Conservation (phyloP, 1,140 invertebrate species). For the Belonocnema kinseyi region DNA sequence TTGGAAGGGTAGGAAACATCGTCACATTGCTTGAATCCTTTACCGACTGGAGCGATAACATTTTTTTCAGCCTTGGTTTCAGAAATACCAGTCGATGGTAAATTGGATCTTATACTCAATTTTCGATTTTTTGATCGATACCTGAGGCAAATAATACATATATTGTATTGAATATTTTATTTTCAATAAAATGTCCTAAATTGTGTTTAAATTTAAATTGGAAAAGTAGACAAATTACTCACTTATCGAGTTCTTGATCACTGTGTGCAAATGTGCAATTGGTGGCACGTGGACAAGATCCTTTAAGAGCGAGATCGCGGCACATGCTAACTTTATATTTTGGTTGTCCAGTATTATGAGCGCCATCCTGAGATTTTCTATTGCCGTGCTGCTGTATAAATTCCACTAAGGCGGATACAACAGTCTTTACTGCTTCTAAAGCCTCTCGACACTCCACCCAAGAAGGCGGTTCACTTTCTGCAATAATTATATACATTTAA, state of each 20-base stretch:
- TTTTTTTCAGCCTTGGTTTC: conserved; percentile 64
- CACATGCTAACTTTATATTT: conserved; percentile 96
- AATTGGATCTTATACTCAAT: conserved; percentile 66
- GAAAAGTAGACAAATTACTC: conserved; percentile 50
- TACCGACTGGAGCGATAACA: conserved; percentile 48
- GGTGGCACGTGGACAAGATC: conserved; percentile 88
- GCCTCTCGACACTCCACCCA: conserved; percentile 86
- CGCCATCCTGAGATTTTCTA: conserved; percentile 78
- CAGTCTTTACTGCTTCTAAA: conserved; percentile 87
- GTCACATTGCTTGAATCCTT: conserved; percentile 67
- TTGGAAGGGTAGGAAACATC: conserved; percentile 62
- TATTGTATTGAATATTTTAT: conserved; percentile 34
- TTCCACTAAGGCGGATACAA: conserved; percentile 89
- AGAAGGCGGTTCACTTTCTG: conserved; percentile 83
- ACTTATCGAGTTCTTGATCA: conserved; percentile 92
- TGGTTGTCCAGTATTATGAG: conserved; percentile 78
- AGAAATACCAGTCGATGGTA: conserved; percentile 50
- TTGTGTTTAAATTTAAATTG: too few species aligned
- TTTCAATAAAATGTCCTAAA: not conserved
- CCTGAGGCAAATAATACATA: conserved; percentile 57
- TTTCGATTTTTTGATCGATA: conserved; percentile 79
- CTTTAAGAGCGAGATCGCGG: conserved; percentile 85
- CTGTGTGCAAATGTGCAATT: conserved; percentile 95
- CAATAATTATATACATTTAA: conserved; percentile 21
- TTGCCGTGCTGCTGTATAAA: conserved; percentile 89